These are phyloP conservation scores for Lucilia sericata DNA, from an alignment of 1,140 invertebrate genomes.

Conservation along the genomic window DNA sequence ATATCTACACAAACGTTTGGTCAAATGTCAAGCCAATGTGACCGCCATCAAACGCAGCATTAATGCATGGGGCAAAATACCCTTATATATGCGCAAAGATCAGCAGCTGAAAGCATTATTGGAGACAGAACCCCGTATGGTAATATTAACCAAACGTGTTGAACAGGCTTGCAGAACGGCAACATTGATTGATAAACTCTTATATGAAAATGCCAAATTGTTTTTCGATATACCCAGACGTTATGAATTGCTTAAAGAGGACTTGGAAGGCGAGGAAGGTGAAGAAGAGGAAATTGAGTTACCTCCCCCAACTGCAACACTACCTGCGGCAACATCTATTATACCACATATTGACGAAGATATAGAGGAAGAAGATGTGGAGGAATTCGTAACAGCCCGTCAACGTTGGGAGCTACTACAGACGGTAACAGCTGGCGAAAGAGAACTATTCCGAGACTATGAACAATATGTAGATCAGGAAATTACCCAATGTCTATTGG, in stretches of 20 bases:
- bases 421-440: slow-evolving; percentile 51
- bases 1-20: slow-evolving; percentile 72
- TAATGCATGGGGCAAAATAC: slow-evolving; percentile 71
- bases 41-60: slow-evolving; percentile 68
- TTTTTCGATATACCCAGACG: slow-evolving; percentile 69
- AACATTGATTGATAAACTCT: slow-evolving; percentile 70
- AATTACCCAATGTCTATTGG: slow-evolving; percentile 73
- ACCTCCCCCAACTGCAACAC: background rate
- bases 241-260: slow-evolving; percentile 51
- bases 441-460: slow-evolving; percentile 69
- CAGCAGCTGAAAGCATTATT: slow-evolving; percentile 70
- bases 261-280: slow-evolving; percentile 51
- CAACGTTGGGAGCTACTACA: slow-evolving; percentile 56
- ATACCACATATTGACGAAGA: slow-evolving; percentile 14
- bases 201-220: slow-evolving; percentile 72
- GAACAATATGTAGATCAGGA: slow-evolving; percentile 76
- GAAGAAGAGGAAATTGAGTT: slow-evolving; percentile 34
- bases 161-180: slow-evolving; percentile 68
- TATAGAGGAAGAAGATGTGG: slow-evolving; percentile 53
- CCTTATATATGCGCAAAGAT: slow-evolving; percentile 72
- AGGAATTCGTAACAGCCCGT: slow-evolving; percentile 51
- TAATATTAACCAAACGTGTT: slow-evolving; percentile 60
- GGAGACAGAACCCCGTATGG: slow-evolving; percentile 70
- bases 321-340: background rate
- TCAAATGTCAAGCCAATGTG: slow-evolving; percentile 72